These are phyloP conservation scores for Ophioninae sp. DNA, from an alignment of 2,888 invertebrate species.

Conservation along the genomic window DNA sequence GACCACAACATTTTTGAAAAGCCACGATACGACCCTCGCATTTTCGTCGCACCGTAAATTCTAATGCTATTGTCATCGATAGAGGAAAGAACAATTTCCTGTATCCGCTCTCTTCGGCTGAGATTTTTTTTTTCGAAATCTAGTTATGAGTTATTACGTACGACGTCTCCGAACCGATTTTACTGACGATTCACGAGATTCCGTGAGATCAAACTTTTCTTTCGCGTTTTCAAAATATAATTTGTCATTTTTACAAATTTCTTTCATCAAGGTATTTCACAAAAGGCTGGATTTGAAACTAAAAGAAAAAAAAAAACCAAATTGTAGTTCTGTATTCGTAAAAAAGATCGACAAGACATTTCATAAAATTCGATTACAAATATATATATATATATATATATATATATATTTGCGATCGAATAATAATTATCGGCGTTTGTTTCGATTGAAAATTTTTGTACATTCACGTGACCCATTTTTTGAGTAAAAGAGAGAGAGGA, in stretches of 20 bases:
- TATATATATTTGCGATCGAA: not conserved
- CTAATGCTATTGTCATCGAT: slow-evolving; percentile 17
- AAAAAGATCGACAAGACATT: not conserved
- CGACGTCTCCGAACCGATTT: slow-evolving; percentile 50
- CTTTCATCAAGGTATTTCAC: slow-evolving; percentile 48
- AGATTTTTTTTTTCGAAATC: slow-evolving; percentile 1
- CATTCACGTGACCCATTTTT: not conserved
- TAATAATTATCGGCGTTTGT: not conserved
- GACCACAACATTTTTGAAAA: slow-evolving; percentile 22
- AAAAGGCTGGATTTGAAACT: not conserved
- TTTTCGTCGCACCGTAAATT: slow-evolving; percentile 18
- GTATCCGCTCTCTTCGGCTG: not conserved
- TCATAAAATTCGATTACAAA: no score
- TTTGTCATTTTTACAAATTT: no score
- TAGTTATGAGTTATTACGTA: slow-evolving; percentile 44
- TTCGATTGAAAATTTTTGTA: not conserved
- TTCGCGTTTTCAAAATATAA: not conserved
- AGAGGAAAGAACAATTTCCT: slow-evolving; percentile 4
- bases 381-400: no score
- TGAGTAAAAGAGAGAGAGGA: not conserved
- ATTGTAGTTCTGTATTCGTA: not conserved
- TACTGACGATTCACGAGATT: slow-evolving; percentile 50
- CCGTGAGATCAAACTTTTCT: not conserved
- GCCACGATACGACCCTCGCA: slow-evolving; percentile 30
- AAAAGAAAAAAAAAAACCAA: not conserved